Evolutionary conservation across 1,140 invertebrate species (phyloP), one percentile per base, ranked within the genome.

Genomic region (Delia radicum): DNA sequence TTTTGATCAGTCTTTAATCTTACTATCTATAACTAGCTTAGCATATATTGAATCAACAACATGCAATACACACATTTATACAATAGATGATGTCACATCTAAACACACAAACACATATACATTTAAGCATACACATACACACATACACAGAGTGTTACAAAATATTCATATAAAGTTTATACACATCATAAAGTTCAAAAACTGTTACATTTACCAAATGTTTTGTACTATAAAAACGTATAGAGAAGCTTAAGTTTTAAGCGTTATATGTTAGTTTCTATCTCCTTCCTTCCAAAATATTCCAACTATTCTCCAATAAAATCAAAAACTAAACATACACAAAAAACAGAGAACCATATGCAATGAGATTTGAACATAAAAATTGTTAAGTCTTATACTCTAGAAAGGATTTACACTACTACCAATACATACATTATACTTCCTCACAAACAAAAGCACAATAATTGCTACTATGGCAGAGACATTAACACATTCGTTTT

Each of bases 191-290:
- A 67, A 69, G 65, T 69, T 69, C 65, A 69, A 69, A 69, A 69
- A 69, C 8, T 69, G 37, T 69, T 33, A 21, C 29, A 24, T 69
- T 69, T 69, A 69, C 6, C 65, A 69, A 69, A 69, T 69, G 65
- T 69, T 69, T 69, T 33, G 65, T 69, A 24, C 21, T 37, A 21
- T 10, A 33, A 69, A 69, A 69, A 31, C 29, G 18, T 69, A 37
- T 69, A 24, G 65, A 69, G 29, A 31, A 81, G 82, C 82, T 84
- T 84, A 84, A 82, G 80, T 84, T 79, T 84, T 84, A 84, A 83
- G 80, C 80, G 81, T 83, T 83, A 55, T 55, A 55, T n/a, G n/a
- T n/a, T n/a, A n/a, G 48, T 55, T 55, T 55, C 21, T 18, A 55
- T 21, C 18, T 55, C 8, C 33, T 79, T 79, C 79, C 81, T 82